These are phyloP conservation scores for Brachirus orientalis DNA, from an alignment of 2,113 vertebrate species.

Conservation along the genomic window DNA sequence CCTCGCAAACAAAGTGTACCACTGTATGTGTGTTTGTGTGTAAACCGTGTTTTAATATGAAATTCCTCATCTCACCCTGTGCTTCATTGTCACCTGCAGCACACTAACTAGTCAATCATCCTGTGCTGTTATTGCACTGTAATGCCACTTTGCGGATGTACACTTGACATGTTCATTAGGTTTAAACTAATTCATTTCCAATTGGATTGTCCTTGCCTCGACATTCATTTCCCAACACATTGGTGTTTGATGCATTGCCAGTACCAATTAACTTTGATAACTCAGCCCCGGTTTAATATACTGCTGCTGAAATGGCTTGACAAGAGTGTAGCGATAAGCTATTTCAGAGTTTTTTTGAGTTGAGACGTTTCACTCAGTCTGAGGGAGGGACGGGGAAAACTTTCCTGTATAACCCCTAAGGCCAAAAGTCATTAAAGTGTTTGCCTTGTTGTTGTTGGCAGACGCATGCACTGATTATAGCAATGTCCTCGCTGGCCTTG, in stretches of 20 bases:
- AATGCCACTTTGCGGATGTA: conserved; percentile 26
- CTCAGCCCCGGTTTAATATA: conserved; percentile 62
- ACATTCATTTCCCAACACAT: conserved; percentile 70
- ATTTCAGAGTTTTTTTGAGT: conserved; percentile 58
- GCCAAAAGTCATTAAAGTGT: conserved; percentile 66
- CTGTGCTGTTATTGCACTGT: conserved; percentile 31
- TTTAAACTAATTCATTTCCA: conserved; percentile 68
- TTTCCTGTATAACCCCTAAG: conserved; percentile 45
- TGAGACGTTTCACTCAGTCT: conserved; percentile 43
- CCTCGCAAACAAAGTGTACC: background rate
- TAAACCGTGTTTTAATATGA: background rate
- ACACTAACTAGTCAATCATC: conserved; percentile 40
- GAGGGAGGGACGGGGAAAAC: conserved; percentile 44
- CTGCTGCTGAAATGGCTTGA: conserved; percentile 72
- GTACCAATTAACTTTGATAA: conserved; percentile 75
- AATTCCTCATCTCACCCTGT: background rate
- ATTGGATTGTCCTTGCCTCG: conserved; percentile 68
- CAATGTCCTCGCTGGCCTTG: conserved; percentile 36
- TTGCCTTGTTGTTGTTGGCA: conserved; percentile 57
- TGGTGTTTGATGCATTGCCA: conserved; percentile 72
- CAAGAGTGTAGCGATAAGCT: conserved; percentile 64
- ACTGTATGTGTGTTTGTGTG: background rate
- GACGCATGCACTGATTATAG: conserved; percentile 28
- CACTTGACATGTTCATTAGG: conserved; percentile 68
- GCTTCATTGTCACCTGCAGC: conserved; percentile 31